A percentile compares a stretch with the other conserved stretches of the same genome.
phyloP scores from a whole-genome alignment of 1,140 invertebrate genomes.

The Lasaia peninsularis region DNA sequence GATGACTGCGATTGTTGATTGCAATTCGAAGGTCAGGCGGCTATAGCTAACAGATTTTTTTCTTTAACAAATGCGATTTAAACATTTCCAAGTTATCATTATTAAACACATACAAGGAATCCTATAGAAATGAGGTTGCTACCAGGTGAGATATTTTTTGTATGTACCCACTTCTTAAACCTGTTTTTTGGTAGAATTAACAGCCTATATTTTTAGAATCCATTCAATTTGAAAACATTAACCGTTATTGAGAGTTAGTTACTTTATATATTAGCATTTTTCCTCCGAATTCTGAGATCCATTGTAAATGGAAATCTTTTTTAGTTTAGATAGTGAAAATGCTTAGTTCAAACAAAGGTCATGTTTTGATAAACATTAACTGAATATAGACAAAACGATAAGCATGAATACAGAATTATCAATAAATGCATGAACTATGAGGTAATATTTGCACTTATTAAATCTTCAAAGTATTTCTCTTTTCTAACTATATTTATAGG shows the following conservation, averaged over 20 bases:
- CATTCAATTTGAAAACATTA: constrained; percentile 9
- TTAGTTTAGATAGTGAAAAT: constrained; percentile 6
- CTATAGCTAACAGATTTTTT: constrained; percentile 47
- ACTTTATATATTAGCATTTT: not conserved
- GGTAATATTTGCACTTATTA: not conserved
- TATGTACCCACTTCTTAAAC: constrained; percentile 36
- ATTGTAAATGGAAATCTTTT: not conserved
- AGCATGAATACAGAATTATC: constrained; percentile 11
- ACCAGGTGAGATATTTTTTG: constrained; percentile 39
- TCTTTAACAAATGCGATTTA: constrained; percentile 32
- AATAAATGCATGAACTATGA: constrained; percentile 1
- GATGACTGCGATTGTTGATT: constrained; percentile 64
- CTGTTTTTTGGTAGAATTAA: constrained; percentile 29
- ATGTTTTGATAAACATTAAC: constrained; percentile 19
- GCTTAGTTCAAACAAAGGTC: constrained; percentile 24
- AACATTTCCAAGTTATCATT: constrained; percentile 28
- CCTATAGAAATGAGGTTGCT: constrained; percentile 36
- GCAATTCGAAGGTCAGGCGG: constrained; percentile 48
- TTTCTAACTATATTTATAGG: not conserved
- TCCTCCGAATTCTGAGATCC: not conserved
- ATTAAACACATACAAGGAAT: constrained; percentile 25
- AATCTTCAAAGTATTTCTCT: not conserved
- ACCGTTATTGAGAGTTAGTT: constrained; percentile 11
- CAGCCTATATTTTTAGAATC: constrained; percentile 11
- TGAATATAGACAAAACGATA: constrained; percentile 19